Evolutionary conservation across 1,140 invertebrate genomes (phyloP).

Genomic region (Bombus picipes): DNA sequence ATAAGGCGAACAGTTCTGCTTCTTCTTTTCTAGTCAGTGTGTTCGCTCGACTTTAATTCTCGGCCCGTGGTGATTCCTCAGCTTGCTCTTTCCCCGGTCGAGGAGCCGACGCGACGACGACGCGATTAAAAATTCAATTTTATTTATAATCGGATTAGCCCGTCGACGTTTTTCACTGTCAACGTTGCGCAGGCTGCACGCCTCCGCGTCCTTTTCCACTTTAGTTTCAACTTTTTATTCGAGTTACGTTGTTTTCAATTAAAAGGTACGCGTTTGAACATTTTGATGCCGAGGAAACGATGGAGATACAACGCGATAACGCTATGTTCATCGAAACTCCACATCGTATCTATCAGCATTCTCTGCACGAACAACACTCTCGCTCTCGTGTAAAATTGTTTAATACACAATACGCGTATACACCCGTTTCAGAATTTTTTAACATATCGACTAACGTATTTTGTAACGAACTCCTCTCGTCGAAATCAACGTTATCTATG

Average conservation of each 20-base stretch:
- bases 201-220: background rate
- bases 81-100: too few species aligned
- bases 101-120: background rate
- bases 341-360: background rate
- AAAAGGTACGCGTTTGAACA: background rate
- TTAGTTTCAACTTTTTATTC: background rate
- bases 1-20: conserved; percentile 23
- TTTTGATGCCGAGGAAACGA: background rate
- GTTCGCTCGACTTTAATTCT: conserved; percentile 41
- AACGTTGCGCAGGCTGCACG: background rate
- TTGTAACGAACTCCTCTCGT: background rate
- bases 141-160: conserved; percentile 47
- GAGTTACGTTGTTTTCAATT: conserved; percentile 18
- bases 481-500: background rate
- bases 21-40: background rate
- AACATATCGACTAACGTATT: background rate
- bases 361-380: background rate
- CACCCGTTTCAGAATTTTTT: too few species aligned
- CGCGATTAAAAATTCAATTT: conserved; percentile 50
- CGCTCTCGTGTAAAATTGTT: background rate
- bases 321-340: background rate
- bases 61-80: background rate
- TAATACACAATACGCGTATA: too few species aligned
- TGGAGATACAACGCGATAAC: background rate
- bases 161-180: conserved; percentile 24